Conservation (phyloP, 1,140 invertebrate species). For the Stegodyphus dumicola region DNA sequence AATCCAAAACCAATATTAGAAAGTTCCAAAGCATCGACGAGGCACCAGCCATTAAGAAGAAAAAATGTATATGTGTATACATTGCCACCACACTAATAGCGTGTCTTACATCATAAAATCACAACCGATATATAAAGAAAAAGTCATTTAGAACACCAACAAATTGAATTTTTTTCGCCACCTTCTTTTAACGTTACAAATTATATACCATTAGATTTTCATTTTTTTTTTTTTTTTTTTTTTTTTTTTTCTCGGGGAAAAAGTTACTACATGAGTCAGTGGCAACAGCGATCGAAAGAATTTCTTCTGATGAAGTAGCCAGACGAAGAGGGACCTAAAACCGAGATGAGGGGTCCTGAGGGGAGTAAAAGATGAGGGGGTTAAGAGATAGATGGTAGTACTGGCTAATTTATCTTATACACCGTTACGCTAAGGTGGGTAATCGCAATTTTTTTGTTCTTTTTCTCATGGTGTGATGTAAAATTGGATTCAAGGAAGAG, state of each 20-base stretch:
- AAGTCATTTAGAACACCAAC: constrained; percentile 43
- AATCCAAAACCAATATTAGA: constrained; percentile 50
- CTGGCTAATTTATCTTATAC: constrained; percentile 57
- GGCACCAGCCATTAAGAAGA: constrained; percentile 31
- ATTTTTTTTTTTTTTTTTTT: not conserved
- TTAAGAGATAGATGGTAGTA: constrained; percentile 51
- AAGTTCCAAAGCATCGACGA: not conserved
- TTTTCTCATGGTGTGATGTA: constrained; percentile 49
- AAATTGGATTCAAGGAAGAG: constrained; percentile 51
- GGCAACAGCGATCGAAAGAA: constrained; percentile 45
- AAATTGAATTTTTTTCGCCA: constrained; percentile 58
- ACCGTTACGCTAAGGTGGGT: constrained; percentile 56
- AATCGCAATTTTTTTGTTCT: constrained; percentile 37
- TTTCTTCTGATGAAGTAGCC: constrained; percentile 55
- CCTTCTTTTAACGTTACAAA: constrained; percentile 59
- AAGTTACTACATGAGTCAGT: constrained; percentile 53
- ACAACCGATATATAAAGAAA: constrained; percentile 42
- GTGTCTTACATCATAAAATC: constrained; percentile 56
- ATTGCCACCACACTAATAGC: constrained; percentile 16
- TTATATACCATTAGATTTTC: constrained; percentile 53
- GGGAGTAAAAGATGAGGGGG: not conserved
- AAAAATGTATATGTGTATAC: constrained; percentile 30
- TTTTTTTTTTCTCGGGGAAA: constrained; percentile 6
- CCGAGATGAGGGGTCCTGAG: not conserved
- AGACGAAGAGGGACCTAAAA: constrained; percentile 1